Conservation (phyloP, 1,140 invertebrate genomes). For the Bombus fervidus region DNA sequence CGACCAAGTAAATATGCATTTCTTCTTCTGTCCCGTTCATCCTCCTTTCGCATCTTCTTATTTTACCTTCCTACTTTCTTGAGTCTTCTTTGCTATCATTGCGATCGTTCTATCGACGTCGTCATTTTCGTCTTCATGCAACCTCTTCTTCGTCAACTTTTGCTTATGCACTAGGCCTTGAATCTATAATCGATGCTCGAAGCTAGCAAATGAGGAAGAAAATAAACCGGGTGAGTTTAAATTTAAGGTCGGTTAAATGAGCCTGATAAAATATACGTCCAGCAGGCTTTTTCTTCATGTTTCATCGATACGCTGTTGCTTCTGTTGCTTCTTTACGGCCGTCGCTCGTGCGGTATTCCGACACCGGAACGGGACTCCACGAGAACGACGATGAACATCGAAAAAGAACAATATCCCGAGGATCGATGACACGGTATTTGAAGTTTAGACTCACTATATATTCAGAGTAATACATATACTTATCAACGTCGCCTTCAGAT, state of each 20-base stretch:
- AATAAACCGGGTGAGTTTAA: slow-evolving; percentile 18
- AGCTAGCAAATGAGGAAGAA: slow-evolving; percentile 7
- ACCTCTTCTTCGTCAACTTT: not conserved
- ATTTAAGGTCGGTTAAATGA: slow-evolving; percentile 30
- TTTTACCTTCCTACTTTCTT: not conserved
- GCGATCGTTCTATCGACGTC: not conserved
- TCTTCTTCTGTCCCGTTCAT: slow-evolving; percentile 36
- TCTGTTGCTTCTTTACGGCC: not conserved
- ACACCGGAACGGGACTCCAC: slow-evolving; percentile 17
- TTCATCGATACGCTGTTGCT: not conserved
- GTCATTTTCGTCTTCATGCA: not conserved
- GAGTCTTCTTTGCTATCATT: not conserved
- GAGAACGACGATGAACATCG: not conserved
- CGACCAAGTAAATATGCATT: slow-evolving; percentile 57
- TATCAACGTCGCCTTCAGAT: not conserved
- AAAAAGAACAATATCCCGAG: not conserved
- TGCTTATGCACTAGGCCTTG: not conserved
- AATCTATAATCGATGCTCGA: slow-evolving; percentile 41
- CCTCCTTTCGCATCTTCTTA: not conserved
- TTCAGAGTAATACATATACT: not conserved
- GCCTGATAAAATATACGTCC: slow-evolving; percentile 14
- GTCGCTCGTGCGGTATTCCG: not conserved
- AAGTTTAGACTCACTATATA: not conserved
- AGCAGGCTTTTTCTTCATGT: not conserved
- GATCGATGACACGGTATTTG: not conserved